Evolutionary conservation across 1,140 invertebrate genomes (phyloP).

Genomic region (Macrobrachium nipponense): DNA sequence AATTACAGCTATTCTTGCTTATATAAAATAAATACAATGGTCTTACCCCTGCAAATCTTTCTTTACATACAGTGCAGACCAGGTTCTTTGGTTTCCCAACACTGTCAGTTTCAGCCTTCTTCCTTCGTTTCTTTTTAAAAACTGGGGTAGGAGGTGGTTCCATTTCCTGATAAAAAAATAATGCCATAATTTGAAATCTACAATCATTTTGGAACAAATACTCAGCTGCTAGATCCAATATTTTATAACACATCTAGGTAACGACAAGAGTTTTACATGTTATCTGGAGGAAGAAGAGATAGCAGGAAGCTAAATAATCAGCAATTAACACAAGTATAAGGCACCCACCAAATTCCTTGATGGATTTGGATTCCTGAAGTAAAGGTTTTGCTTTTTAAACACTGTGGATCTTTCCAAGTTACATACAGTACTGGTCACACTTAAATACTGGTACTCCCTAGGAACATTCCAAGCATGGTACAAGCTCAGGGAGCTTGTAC

Average conservation of each 20-base stretch:
- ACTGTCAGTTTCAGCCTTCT: conserved; percentile 40
- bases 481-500: no score
- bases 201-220: no score
- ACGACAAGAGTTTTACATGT: background rate
- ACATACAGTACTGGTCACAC: no score
- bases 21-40: background rate
- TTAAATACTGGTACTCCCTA: no score
- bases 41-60: conserved; percentile 58
- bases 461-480: no score
- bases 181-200: no score
- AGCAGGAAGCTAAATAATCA: background rate
- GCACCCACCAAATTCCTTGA: no score
- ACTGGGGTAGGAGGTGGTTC: conserved; percentile 6
- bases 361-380: no score
- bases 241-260: background rate
- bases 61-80: conserved; percentile 54
- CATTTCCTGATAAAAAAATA: conserved; percentile 25
- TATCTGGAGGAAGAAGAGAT: no score
- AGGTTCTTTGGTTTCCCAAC: conserved; percentile 58
- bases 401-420: no score
- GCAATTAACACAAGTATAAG: no score
- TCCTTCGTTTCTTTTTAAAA: conserved; percentile 41
- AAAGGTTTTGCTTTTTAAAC: no score
- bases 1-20: background rate
- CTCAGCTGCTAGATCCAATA: background rate